Evolutionary conservation across 2,113 vertebrate species (phyloP), one percentile per base, ranked within the genome.

Genomic region (Sisor rabdophorus): DNA sequence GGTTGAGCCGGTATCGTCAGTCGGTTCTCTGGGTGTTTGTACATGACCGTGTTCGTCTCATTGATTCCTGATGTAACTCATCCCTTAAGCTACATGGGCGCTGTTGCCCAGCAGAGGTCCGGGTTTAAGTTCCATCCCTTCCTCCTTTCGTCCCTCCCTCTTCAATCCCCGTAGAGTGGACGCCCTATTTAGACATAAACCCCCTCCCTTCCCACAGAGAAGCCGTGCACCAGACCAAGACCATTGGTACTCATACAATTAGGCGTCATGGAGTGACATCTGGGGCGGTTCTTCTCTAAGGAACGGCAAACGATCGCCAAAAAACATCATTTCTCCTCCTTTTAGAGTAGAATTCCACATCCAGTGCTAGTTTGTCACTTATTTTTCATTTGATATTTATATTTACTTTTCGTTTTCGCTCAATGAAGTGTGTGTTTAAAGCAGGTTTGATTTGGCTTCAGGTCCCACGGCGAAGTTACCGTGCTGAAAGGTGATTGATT

Each of bases 11-110:
- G 95, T 97, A 96, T 97, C 96, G 96, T 95, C 96, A 95, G 96
- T 95, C 96, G 97, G 95, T 91, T 94, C 93, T 93, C 92, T 94
- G 94, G 93, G 92, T 94, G 95, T 94, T 61, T 93, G 92, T 93
- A 91, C 90, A 87, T 92, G 86, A 92, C 89, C 89, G 90, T 92
- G 92, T 93, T 83, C 86, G 86, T 92, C 84, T 90, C 93, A 91
- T 91, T 68, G 89, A 92, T 91, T 94, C 95, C 95, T 95, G 90
- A 93, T 94, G 90, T 90, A 90, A 94, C 90, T 94, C 94, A 93
- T 94, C 95, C 89, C 76, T 78, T 86, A 90, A 93, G 94, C 93
- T 94, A 90, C 92, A 92, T 93, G 94, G 91, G 93, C 88, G 82
- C 89, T 85, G 81, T 90, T 89, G 90, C 89, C 87, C 84, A 73